phyloP scores from a whole-genome alignment of 2,113 vertebrate species.

The Tetrao urogallus region DNA sequence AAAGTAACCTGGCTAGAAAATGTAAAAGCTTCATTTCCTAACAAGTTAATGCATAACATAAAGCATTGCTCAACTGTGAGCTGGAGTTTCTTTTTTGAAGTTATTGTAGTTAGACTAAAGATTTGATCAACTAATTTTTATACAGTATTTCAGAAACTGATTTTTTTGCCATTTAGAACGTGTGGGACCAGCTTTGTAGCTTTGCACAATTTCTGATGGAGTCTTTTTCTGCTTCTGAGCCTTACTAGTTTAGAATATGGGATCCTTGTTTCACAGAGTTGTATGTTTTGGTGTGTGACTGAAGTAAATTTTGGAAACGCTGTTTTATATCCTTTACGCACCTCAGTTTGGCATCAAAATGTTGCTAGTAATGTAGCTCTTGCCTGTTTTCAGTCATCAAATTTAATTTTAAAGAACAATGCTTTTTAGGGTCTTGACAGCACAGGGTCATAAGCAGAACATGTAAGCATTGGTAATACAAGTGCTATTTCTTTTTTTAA shows the following conservation, averaged over 20 bases:
- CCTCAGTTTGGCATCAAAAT: conserved; percentile 54
- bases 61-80: background rate
- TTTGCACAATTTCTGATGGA: conserved; percentile 52
- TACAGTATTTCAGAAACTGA: conserved; percentile 52
- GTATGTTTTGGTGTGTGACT: conserved; percentile 45
- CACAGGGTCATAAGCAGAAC: conserved; percentile 53
- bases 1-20: conserved; percentile 26
- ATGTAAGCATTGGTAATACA: background rate
- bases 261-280: conserved; percentile 31
- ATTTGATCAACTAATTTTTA: conserved; percentile 13
- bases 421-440: conserved; percentile 40
- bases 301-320: conserved; percentile 29
- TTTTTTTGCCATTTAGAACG: conserved; percentile 24
- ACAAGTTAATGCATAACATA: background rate
- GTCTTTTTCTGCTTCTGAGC: conserved; percentile 67
- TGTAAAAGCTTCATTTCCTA: background rate
- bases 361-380: conserved; percentile 54
- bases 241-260: conserved; percentile 43
- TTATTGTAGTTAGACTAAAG: conserved; percentile 19
- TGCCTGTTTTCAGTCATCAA: conserved; percentile 26
- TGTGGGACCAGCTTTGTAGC: conserved; percentile 33
- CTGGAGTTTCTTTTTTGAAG: conserved; percentile 1
- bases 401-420: conserved; percentile 20
- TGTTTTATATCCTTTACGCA: conserved; percentile 46
- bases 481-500: background rate